Evolutionary conservation across 2,888 invertebrate genomes (phyloP), one percentile per base, ranked within the genome.

Genomic region (Tenthredo distinguenda): DNA sequence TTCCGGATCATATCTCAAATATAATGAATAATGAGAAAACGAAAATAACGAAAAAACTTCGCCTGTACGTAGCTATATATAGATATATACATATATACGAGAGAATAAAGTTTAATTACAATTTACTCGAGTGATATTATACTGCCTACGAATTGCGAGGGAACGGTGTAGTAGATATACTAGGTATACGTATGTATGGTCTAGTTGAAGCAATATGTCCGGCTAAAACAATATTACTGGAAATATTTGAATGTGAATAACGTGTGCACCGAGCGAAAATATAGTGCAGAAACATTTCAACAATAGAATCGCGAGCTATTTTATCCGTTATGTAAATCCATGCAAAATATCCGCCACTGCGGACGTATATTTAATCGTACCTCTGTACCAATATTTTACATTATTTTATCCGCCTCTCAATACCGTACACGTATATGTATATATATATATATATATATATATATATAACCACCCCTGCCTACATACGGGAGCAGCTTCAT

Each of bases 251-350:
- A 92, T 91, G 91, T 90, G 91, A 92, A 91, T 91, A 90, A 90
- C 89, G 83, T 71, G 71, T 71, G 71, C 84, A 58, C 84, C 85
- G 71, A 87, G 86, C 86, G 83, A 91, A 92, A 91, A 91, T 91
- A 91, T 91, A 91, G 92, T 91, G 43, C 89, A 88, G 89, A 90
- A 91, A 90, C 90, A 89, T 91, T 91, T 89, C 91, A 91, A 91
- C 92, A 92, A 91, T 91, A 88, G 86, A 84, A 86, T 86, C 87
- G 83, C 37, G 85, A 87, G 89, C 89, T 90, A 91, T 92, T 93
- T 92, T 92, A 91, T 91, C 90, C 90, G 90, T 92, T 93, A 93
- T 93, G 93, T 92, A 93, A 93, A 93, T 93, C 90, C 89, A 93
- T 93, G 92, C 91, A 93, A 92, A 93, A 91, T 90, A 91, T 83